Base-by-base conservation (phyloP, 2,888 invertebrate genomes). In the Drosophila picticornis region DNA sequence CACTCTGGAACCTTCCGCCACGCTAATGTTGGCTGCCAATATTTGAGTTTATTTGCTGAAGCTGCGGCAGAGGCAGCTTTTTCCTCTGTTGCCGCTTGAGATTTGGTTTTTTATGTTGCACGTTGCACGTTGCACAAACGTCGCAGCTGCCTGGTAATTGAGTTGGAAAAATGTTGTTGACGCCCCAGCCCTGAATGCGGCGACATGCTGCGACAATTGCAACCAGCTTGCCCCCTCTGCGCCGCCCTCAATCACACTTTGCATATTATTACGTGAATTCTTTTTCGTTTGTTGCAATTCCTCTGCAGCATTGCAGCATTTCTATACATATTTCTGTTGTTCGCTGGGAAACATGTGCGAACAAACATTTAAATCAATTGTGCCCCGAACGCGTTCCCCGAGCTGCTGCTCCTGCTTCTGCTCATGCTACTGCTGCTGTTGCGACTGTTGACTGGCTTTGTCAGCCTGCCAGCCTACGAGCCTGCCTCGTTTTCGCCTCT, bases 111-210 rank as follows among this genome's bases (percentile, higher is more conserved):
- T 52, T 56, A 38, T 56, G 38, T 56, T 38, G 38, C 38, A 58
- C 60, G 73, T 84, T 81, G 73, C 87, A 83, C 86, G 84, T 76
- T 75, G 72, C 84, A 83, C 84, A 84, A 88, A 84, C 88, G 88
- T 89, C 87, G 87, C 77, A 70, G 75, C 83, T 76, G 85, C 69
- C 72, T 77, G 85, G 86, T 86, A 86, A 86, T 86, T 89, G 86
- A 86, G 86, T 86, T 86, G 90, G 89, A 86, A 90, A 86, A 89
- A 89, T 85, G 77, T 87, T 86, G 86, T 86, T 85, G 85, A 89
- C 86, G 88, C 85, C 83, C 72, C 70, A 67, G 72, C 67, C 62
- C 65, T 57, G 75, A 68, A 65, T 58, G 62, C 56, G 60, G 76
- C 80, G 81, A 86, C 87, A 85, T 79, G 87, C 79, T 77, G 89